phyloP scores from a whole-genome alignment of 2,888 invertebrate species.

The Leptinotarsa tumamoca region DNA sequence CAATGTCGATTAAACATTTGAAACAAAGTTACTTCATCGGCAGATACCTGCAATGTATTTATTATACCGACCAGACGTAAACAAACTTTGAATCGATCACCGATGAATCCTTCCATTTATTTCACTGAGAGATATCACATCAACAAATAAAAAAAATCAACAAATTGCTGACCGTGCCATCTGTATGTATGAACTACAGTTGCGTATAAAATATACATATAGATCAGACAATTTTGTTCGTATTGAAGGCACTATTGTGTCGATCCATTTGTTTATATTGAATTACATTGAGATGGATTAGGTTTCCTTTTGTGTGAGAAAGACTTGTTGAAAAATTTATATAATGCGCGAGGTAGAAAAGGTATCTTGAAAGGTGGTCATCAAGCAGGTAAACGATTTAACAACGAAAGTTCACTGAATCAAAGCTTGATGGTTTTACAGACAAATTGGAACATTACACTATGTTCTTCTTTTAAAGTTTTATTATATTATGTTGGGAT shows the following conservation, averaged over 20 bases:
- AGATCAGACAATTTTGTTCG: not conserved
- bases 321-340: not conserved
- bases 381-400: not conserved
- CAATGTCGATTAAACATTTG: slow-evolving; percentile 16
- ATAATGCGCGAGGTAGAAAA: not conserved
- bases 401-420: slow-evolving; percentile 8
- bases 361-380: not conserved
- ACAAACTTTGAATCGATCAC: slow-evolving; percentile 35
- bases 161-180: slow-evolving; percentile 5
- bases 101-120: slow-evolving; percentile 23
- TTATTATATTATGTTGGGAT: not conserved
- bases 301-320: not conserved
- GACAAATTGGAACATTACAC: slow-evolving; percentile 3
- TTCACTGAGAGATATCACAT: slow-evolving; percentile 11
- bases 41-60: slow-evolving; percentile 34
- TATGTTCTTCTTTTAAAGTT: not conserved
- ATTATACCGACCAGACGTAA: slow-evolving; percentile 29
- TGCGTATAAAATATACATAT: not conserved
- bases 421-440: slow-evolving; percentile 12
- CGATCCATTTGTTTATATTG: not conserved
- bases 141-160: slow-evolving; percentile 9
- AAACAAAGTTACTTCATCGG: slow-evolving; percentile 30
- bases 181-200: not conserved
- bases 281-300: not conserved
- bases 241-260: not conserved